Evolutionary conservation across 2,888 invertebrate species (phyloP), one percentile per base, ranked within the genome.

Genomic region (Branchipolynoe longqiensis): DNA sequence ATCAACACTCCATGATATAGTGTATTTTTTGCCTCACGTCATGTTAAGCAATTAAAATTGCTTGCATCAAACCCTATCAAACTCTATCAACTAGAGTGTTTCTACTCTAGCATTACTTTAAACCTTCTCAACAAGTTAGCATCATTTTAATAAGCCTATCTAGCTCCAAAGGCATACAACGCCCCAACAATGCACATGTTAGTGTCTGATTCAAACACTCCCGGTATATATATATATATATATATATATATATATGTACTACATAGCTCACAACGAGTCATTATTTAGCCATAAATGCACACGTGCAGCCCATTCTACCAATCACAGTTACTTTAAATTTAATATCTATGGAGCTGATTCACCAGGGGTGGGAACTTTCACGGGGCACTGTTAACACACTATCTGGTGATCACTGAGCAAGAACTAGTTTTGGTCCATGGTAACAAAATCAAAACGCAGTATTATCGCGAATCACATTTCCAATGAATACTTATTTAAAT

Each of bases 251-350:
- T n/a, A n/a, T n/a, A n/a, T n/a, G n/a, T n/a, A n/a, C n/a, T n/a
- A n/a, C n/a, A n/a, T n/a, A n/a, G n/a, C n/a, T n/a, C 48, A 48
- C 48, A 48, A 18, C 18, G 18, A 48, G 18, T 18, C 48, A 48
- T 48, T 18, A 12, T 48, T 48, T n/a, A n/a, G n/a, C n/a, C n/a
- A 48, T 8, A 12, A 48, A 48, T 12, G 48, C 48, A 48, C 48
- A 18, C 48, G 8, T 12, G 48, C 8, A 8, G 8, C 8, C 8
- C 58, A n/a, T 58, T 4, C 69, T 69, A 6, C 33, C 33, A 69
- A 69, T 69, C 69, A 69, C 69, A 69, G 69, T 69, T 69, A 38
- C 69, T 69, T 69, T 69, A 33, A 69, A 69, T 36, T n/a, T n/a
- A n/a, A 69, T n/a, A 14, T 8, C 36, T 8, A 69, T 33, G 69